These are phyloP conservation scores for Psephotus haematonotus DNA, from an alignment of 2,113 vertebrate species.

Conservation along the genomic window DNA sequence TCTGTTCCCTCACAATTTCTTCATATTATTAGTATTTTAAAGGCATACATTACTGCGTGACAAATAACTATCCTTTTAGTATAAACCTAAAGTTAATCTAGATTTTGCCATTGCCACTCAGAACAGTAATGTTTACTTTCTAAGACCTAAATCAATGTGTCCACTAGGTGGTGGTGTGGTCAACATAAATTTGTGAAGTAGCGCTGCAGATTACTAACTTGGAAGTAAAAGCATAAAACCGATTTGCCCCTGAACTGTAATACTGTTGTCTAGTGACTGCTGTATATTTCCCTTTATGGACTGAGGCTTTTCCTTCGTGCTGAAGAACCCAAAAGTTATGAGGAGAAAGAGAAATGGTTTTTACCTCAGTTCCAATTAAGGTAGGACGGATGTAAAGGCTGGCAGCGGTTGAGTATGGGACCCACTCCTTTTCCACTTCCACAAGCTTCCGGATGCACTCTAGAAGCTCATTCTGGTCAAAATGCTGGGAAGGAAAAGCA, in stretches of 20 bases:
- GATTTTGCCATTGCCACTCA: accelerated
- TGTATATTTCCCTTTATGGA: neutral
- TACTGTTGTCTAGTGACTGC: neutral
- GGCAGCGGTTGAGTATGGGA: constrained; percentile 78
- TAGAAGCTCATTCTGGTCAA: constrained; percentile 85
- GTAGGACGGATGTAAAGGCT: constrained; percentile 91
- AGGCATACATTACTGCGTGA: neutral
- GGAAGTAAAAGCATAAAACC: accelerated
- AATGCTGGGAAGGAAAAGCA: constrained; percentile 71
- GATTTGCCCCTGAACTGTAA: too few species aligned
- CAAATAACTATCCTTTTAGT: neutral
- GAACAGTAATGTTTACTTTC: neutral
- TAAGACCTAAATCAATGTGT: neutral
- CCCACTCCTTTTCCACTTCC: constrained; percentile 88
- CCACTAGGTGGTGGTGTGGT: constrained; percentile 58
- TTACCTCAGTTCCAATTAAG: constrained; percentile 86
- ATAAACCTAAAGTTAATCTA: neutral
- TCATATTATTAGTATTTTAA: neutral
- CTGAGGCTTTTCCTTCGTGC: neutral
- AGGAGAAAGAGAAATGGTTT: neutral
- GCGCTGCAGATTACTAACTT: neutral
- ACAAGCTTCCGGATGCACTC: constrained; percentile 87
- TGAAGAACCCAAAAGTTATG: neutral
- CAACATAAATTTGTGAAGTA: neutral
- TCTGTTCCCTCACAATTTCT: neutral